Evolutionary conservation across 2,113 vertebrate species (phyloP).

Genomic region (Furnarius figulus): DNA sequence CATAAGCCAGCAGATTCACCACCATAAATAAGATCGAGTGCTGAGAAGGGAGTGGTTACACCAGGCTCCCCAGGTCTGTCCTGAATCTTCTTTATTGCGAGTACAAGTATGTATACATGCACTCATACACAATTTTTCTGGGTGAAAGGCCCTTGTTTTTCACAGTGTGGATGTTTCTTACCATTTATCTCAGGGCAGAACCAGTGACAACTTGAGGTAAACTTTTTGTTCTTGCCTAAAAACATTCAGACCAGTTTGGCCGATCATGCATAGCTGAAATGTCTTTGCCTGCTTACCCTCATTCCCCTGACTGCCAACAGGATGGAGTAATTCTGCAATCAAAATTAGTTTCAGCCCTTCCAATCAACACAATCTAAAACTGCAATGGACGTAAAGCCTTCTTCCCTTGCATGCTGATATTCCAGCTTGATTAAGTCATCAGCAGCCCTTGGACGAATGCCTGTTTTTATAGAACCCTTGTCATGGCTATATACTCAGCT

Average conservation of each 20-base stretch:
- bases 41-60: neutral
- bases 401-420: constrained; percentile 7
- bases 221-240: constrained; percentile 6
- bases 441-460: neutral
- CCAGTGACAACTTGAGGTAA: neutral
- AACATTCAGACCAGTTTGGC: neutral
- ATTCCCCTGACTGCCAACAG: neutral
- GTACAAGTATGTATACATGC: neutral
- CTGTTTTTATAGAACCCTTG: neutral
- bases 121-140: neutral
- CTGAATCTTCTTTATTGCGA: neutral
- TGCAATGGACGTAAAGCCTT: neutral
- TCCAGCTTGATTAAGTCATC: constrained; percentile 29
- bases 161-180: neutral
- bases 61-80: neutral
- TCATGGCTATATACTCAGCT: neutral
- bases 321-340: constrained; percentile 11
- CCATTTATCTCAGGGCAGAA: neutral
- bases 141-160: constrained; percentile 24
- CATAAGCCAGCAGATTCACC: neutral
- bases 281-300: neutral
- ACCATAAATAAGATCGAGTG: neutral
- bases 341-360: constrained; percentile 36
- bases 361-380: neutral
- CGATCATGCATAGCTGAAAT: neutral